Percentiles rank a stretch among this genome's conserved stretches.
Evolutionary conservation across 2,888 invertebrate species (phyloP).

Genomic region (Cylloceria caligata): DNA sequence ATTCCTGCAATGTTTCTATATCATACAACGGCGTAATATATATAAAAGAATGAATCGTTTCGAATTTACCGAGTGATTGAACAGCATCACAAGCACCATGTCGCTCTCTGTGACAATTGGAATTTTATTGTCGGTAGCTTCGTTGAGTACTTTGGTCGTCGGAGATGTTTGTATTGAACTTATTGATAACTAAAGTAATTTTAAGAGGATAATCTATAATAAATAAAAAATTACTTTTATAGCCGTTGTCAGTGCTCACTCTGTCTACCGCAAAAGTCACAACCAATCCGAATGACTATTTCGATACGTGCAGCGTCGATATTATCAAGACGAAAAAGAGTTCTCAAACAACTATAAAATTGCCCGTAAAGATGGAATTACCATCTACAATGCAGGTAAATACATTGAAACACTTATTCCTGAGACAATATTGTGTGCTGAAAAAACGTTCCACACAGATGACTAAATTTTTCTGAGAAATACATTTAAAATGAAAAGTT

Average conservation of each 20-base stretch:
- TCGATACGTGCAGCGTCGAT: background rate
- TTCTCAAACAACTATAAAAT: conserved; percentile 22
- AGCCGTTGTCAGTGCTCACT: conserved; percentile 18
- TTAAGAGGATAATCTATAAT: background rate
- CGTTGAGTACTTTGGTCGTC: conserved; percentile 44
- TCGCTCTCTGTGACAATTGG: background rate
- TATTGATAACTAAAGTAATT: no score
- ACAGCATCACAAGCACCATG: conserved; percentile 32
- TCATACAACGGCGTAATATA: background rate
- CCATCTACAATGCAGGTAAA: conserved; percentile 45
- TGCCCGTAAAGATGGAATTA: conserved; percentile 42
- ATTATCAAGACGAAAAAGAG: conserved; percentile 5
- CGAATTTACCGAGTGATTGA: conserved; percentile 10
- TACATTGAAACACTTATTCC: no score
- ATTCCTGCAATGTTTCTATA: background rate
- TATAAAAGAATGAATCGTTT: conserved; percentile 40
- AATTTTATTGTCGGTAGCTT: conserved; percentile 18
- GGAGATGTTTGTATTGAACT: conserved; percentile 47
- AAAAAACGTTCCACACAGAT: no score
- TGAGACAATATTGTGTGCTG: no score
- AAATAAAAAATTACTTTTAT: background rate
- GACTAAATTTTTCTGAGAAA: no score
- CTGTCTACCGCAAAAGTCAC: background rate
- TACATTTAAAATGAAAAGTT: no score
- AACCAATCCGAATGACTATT: conserved; percentile 36